Evolutionary conservation across 1,140 invertebrate genomes (phyloP), one percentile per base, ranked within the genome.

Genomic region (Papilio xuthus): DNA sequence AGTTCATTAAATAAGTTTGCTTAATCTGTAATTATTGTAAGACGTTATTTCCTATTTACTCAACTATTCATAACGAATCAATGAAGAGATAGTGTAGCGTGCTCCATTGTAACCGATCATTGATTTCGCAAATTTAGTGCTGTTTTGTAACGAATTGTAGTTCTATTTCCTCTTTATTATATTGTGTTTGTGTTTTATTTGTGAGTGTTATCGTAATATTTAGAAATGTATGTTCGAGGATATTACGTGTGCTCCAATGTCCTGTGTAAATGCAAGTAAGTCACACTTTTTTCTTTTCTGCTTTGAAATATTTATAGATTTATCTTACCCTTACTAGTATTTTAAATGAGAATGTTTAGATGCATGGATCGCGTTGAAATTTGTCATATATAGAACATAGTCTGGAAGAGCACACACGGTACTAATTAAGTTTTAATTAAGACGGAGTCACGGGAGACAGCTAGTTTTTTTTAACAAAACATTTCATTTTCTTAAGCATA

Each of bases 11-110:
- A 75, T 75, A 8, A 26, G 50, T 75, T 75, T 75, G 47, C 73
- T 28, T 56, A 47, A 75, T 75, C 26, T 56, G 50, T 20, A 75
- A 53, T 75, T 37, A 44, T 23, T 32, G 26, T 32, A 18, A 50
- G 26, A 56, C 73, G 26, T 56, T 53, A 32, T 75, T 73, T 56
- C 32, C 44, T 53, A 12, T 32, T 75, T 75, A 32, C 73, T 53
- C 44, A 74, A 75, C 73, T 53, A 37, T 75, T 50, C 23, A 50
- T 32, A 75, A 41, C 73, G 73, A 75, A 75, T 28, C 23, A 53
- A 56, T 75, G 18, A 56, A 18, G 12, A 28, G 73, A 75, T 28
- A 37, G 23, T 32, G 26, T 32, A 53, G 73, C 73, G 47, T 56
- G 32, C 15, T 53, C 10, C 28, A 73, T 73, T 73, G 47, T 47